Base-by-base conservation (phyloP, 2,113 vertebrate genomes). In the Gymnarchus niloticus region DNA sequence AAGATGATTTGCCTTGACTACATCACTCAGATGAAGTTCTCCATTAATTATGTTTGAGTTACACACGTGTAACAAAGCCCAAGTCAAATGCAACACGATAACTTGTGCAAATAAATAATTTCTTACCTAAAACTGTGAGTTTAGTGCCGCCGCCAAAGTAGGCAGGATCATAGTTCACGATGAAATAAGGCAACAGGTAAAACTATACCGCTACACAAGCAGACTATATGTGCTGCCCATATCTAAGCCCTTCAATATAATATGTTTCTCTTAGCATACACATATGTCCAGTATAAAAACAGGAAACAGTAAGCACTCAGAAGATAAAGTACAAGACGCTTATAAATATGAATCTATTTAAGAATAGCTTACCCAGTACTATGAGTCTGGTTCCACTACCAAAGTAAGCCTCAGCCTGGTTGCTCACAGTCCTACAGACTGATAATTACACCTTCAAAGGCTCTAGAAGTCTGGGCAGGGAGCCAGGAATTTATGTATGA, bases 101-200 rank as follows among this genome's bases (percentile, higher is more conserved):
- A n/a, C 3, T 73, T 73, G 14, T 17, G 41, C 65, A 73, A 77
- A 17, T 51, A 10, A 49, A 54, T 25, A 59, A 21, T 81, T 85
- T 90, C 89, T 90, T 88, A 91, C 90, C 92, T 86, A 90, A 69
- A 17, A 96, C 94, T 0, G 93, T 94, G 49, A 97, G 91, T 88
- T 92, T 95, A 85, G 95, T 97, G 48, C 96, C 95, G 5, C 2
- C 23, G 21, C 96, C 96, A 1, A 97, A 97, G 87, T 77, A 84
- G 4, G 92, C 89, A 14, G 61, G 93, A 0, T 93, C 21, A 2
- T 90, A 91, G 87, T 90, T 92, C 96, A 96, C 96, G 93, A 54
- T 91, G 88, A 90, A 87, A 86, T 85, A 85, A 21, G 41, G 90
- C 90, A 87, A 81, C 77, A 91, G 89, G 52, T 89, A 94, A 96